Base-by-base conservation (phyloP, 2,888 invertebrate genomes). In the Tanytarsus gracilentus region DNA sequence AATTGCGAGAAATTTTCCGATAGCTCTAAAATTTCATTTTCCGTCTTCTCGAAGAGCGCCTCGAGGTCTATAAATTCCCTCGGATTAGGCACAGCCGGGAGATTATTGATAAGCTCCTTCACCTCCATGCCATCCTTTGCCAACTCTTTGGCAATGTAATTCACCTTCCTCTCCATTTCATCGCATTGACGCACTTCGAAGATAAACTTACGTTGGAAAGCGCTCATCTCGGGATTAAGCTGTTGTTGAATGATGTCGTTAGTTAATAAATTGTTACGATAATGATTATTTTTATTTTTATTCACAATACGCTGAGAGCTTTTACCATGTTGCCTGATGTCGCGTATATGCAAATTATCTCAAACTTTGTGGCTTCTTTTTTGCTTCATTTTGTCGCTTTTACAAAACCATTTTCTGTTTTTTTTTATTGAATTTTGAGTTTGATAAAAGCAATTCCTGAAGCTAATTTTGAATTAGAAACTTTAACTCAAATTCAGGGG, bases 41-140 rank as follows among this genome's bases (percentile, higher is more conserved):
- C 97, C 21, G 94, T 88, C 76, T 95, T 94, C 74, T 98, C 97
- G 71, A 97, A 81, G 66, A 93, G 91, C 0, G 90, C 88, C 83
- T 90, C 72, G 18, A 74, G 68, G 62, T 91, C 88, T 63, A 87
- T 85, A 72, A 88, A 85, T 71, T 88, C 88, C 40, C 86, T 77
- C 0, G 86, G 86, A 68, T 83, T 82, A 0, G 88, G 86, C 4
- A 86, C 85, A 56, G 80, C 78, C 1, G 87, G 86, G 51, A 76
- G 69, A 62, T 74, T 70, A 2, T 83, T 81, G 0, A 75, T 75
- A 8, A 83, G 77, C 64, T 84, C 83, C 1, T 81, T 78, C 70
- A 88, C 80, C 4, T 78, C 77, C 26, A 92, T 84, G 1, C 76
- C 78, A 67, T 89, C 89, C 70, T 86, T 88, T 64, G 78, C 79